A percentile compares a stretch with the other conserved stretches of the same genome.
These are phyloP conservation scores for Ictalurus punctatus DNA, from an alignment of 2,113 vertebrate genomes.

Conservation along the genomic window DNA sequence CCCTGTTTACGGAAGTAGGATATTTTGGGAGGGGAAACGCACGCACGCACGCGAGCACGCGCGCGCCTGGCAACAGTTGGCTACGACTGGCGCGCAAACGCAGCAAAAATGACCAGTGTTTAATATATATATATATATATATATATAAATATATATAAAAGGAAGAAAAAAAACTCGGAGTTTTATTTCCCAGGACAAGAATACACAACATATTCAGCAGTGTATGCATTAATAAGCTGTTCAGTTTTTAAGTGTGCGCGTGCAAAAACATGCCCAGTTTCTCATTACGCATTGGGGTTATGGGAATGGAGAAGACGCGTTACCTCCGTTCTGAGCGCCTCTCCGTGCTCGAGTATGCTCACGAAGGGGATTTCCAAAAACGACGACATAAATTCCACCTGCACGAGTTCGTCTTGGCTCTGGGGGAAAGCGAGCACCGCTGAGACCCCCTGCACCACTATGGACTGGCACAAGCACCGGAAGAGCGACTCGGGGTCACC, in stretches of 20 bases:
- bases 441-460: conserved; percentile 79
- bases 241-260: neutral
- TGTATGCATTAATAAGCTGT: neutral
- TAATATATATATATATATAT: too few relatives aligned
- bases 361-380: conserved; percentile 83
- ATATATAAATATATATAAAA: too few relatives aligned
- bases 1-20: neutral
- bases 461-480: conserved; percentile 76
- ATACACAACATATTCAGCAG: neutral
- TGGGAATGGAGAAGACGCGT: neutral
- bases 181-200: neutral
- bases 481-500: conserved; percentile 82
- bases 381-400: conserved; percentile 84
- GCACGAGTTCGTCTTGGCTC: conserved; percentile 81
- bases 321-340: conserved; percentile 81
- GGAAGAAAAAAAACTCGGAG: too few relatives aligned
- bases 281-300: neutral
- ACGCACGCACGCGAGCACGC: too few relatives aligned
- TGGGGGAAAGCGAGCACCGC: conserved; percentile 85
- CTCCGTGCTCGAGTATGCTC: conserved; percentile 78
- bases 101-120: neutral
- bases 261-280: neutral
- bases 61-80: conserved; percentile 26
- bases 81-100: neutral
- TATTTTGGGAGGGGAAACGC: neutral